phyloP scores from a whole-genome alignment of 2,113 vertebrate genomes.

The Glaucomys volans region DNA sequence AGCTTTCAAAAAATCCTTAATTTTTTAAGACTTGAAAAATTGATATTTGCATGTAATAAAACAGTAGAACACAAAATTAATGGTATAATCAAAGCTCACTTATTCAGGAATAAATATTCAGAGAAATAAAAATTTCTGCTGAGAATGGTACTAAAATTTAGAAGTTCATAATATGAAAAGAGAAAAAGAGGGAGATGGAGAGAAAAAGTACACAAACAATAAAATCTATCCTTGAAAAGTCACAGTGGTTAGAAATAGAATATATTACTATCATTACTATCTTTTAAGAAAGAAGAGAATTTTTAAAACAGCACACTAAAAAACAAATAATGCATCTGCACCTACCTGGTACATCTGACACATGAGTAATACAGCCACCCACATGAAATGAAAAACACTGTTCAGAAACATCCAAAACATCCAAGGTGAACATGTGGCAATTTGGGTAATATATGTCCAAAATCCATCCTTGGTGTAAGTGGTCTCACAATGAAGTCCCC shows the following conservation, averaged over 20 bases:
- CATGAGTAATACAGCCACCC: constrained; percentile 99
- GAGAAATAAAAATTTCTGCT: background rate
- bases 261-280: background rate
- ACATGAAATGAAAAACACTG: constrained; percentile 99
- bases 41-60: constrained; percentile 32
- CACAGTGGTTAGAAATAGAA: background rate
- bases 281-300: background rate
- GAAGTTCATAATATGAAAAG: background rate
- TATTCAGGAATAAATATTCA: background rate
- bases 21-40: constrained; percentile 11
- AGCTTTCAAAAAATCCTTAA: background rate
- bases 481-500: constrained; percentile 97
- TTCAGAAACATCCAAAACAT: constrained; percentile 99
- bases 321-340: background rate
- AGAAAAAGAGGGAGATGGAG: background rate
- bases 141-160: background rate
- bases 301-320: background rate
- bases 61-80: constrained; percentile 32
- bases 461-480: constrained; percentile 96
- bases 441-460: constrained; percentile 98
- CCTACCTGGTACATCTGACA: constrained; percentile 99
- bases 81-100: background rate
- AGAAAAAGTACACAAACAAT: background rate
- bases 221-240: background rate
- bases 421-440: constrained; percentile 98